Evolutionary conservation across 2,113 vertebrate species (phyloP).

Genomic region (Nerophis lumbriciformis): DNA sequence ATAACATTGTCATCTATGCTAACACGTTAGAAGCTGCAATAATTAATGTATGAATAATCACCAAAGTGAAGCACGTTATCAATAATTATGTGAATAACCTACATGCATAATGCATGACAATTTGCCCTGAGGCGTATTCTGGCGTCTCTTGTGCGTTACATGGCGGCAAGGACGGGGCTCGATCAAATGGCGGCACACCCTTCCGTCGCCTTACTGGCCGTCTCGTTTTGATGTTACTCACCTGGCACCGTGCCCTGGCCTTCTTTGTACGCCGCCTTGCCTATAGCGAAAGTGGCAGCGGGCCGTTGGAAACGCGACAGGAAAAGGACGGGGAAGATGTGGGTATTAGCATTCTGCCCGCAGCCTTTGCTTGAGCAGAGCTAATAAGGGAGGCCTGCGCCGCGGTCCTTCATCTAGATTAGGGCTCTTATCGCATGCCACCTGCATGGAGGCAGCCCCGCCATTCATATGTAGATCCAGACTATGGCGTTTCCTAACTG

Average conservation of each 20-base stretch:
- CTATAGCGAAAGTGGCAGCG: conserved; percentile 35
- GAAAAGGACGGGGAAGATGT: conserved; percentile 27
- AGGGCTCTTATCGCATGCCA: conserved; percentile 65
- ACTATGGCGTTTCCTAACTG: conserved; percentile 53
- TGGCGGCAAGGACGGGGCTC: conserved; percentile 72
- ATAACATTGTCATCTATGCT: conserved; percentile 81
- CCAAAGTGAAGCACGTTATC: conserved; percentile 83
- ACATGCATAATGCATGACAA: conserved; percentile 86
- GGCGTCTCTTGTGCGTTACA: conserved; percentile 76
- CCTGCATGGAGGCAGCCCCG: conserved; percentile 56
- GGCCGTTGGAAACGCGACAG: conserved; percentile 25
- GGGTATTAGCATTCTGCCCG: conserved; percentile 63
- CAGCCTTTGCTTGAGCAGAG: conserved; percentile 53
- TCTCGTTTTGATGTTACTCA: conserved; percentile 38
- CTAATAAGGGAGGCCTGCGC: conserved; percentile 66
- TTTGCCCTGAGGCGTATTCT: conserved; percentile 81
- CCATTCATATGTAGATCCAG: conserved; percentile 66
- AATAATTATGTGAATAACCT: conserved; percentile 87
- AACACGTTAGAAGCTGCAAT: conserved; percentile 77
- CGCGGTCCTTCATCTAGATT: conserved; percentile 64
- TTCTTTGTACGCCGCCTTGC: conserved; percentile 48
- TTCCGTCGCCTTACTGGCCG: conserved; percentile 59
- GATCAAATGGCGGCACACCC: conserved; percentile 76
- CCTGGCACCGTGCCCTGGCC: conserved; percentile 32
- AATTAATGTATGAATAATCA: conserved; percentile 89